Evolutionary conservation across 2,797 vertebrate genomes (phyloP).

Genomic region (Champsocephalus esox): DNA sequence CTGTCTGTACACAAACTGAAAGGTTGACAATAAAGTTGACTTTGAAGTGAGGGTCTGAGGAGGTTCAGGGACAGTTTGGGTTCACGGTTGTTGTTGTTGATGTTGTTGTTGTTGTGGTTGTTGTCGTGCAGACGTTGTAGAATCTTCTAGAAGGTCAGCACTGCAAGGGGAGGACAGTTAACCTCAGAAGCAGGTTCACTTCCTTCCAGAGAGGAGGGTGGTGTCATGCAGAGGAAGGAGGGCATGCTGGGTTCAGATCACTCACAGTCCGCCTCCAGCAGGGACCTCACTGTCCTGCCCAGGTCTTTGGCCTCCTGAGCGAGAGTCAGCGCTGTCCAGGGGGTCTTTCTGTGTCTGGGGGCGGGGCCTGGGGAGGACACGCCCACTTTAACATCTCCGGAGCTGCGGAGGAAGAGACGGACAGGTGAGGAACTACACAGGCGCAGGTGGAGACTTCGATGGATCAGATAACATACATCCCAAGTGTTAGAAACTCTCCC

Average conservation of each 20-base stretch:
- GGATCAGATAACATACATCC: too few relatives aligned
- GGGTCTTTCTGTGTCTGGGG: constrained; percentile 78
- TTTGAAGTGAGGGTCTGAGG: constrained; percentile 42
- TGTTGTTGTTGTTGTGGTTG: background rate
- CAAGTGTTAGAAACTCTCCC: too few relatives aligned
- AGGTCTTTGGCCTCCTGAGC: constrained; percentile 91
- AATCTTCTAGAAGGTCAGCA: constrained; percentile 74
- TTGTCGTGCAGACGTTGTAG: constrained; percentile 15
- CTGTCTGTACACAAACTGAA: too few relatives aligned
- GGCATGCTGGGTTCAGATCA: constrained; percentile 65
- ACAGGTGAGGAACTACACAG: background rate
- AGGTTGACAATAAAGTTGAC: too few relatives aligned
- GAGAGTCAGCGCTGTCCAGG: constrained; percentile 80
- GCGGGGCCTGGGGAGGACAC: constrained; percentile 72
- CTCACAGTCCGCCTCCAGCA: constrained; percentile 92
- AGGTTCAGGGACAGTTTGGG: constrained; percentile 25
- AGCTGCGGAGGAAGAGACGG: constrained; percentile 58
- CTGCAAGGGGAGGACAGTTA: constrained; percentile 72
- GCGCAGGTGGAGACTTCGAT: background rate
- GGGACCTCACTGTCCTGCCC: constrained; percentile 84
- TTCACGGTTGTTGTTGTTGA: background rate
- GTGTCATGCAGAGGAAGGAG: constrained; percentile 48
- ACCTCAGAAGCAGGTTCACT: constrained; percentile 32
- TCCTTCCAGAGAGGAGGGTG: constrained; percentile 10
- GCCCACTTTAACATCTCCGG: constrained; percentile 81